Evolutionary conservation across 2,888 invertebrate species (phyloP).

Genomic region (Euplagia quadripunctaria): DNA sequence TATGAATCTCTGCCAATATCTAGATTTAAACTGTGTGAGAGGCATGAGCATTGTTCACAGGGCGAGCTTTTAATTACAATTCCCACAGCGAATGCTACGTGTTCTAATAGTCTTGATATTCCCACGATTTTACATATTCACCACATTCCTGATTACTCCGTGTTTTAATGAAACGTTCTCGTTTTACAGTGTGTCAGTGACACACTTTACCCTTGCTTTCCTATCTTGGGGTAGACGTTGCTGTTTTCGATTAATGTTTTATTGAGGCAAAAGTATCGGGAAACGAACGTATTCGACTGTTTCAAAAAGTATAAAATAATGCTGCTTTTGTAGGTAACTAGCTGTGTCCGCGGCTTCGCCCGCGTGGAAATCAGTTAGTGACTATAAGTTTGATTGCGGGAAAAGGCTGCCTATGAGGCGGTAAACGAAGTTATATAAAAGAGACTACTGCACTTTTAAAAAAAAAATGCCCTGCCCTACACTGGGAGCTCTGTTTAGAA

Average conservation of each 20-base stretch:
- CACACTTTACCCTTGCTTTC: background rate
- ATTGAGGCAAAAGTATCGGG: background rate
- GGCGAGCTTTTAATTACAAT: conserved; percentile 7
- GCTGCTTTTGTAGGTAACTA: too few relatives aligned
- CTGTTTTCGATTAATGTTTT: background rate
- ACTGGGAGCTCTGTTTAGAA: too few relatives aligned
- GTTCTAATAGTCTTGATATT: conserved; percentile 4
- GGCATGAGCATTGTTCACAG: background rate
- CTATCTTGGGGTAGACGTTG: background rate
- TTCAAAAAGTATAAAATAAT: too few relatives aligned
- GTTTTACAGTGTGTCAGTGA: background rate
- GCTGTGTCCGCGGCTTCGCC: too few relatives aligned
- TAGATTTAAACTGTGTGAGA: background rate
- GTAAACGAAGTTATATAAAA: too few relatives aligned
- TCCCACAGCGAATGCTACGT: background rate
- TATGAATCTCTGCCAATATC: conserved; percentile 4
- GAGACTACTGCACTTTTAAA: too few relatives aligned
- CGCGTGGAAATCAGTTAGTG: too few relatives aligned
- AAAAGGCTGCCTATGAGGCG: too few relatives aligned
- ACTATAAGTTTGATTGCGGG: too few relatives aligned
- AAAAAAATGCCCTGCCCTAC: too few relatives aligned
- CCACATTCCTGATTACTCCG: background rate
- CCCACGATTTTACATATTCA: background rate
- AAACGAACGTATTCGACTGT: background rate
- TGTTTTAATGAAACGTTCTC: conserved; percentile 2